phyloP scores from a whole-genome alignment of 1,140 invertebrate species.

The Drosophila fuyamai region DNA sequence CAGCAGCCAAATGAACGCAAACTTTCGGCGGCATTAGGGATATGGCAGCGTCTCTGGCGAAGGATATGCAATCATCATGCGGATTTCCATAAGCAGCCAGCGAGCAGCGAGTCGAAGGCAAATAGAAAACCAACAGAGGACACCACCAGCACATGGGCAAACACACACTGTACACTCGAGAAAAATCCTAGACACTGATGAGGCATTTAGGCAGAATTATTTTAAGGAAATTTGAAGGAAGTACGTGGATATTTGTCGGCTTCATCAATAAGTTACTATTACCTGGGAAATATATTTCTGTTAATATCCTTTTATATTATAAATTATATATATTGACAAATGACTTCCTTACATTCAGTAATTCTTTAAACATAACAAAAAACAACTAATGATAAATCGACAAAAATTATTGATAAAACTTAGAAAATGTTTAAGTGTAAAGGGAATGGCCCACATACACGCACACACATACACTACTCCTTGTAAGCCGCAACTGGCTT shows the following conservation, averaged over 20 bases:
- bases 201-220: background rate
- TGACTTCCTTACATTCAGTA: too few relatives aligned
- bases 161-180: constrained; percentile 6
- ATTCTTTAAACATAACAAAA: too few relatives aligned
- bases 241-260: background rate
- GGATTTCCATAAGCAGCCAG: constrained; percentile 82
- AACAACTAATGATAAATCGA: too few relatives aligned
- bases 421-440: constrained; percentile 5
- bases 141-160: constrained; percentile 32
- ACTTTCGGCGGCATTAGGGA: constrained; percentile 80
- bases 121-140: constrained; percentile 69
- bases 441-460: background rate
- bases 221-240: too few relatives aligned
- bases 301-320: too few relatives aligned
- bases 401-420: background rate
- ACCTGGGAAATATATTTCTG: too few relatives aligned
- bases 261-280: too few relatives aligned
- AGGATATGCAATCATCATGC: constrained; percentile 84
- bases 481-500: constrained; percentile 76
- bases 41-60: constrained; percentile 70
- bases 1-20: constrained; percentile 79
- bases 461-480: constrained; percentile 13
- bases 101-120: constrained; percentile 58
- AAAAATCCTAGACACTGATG: background rate
- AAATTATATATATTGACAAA: too few relatives aligned